phyloP scores from a whole-genome alignment of 2,888 invertebrate genomes.

The Philopedon plagiatum region DNA sequence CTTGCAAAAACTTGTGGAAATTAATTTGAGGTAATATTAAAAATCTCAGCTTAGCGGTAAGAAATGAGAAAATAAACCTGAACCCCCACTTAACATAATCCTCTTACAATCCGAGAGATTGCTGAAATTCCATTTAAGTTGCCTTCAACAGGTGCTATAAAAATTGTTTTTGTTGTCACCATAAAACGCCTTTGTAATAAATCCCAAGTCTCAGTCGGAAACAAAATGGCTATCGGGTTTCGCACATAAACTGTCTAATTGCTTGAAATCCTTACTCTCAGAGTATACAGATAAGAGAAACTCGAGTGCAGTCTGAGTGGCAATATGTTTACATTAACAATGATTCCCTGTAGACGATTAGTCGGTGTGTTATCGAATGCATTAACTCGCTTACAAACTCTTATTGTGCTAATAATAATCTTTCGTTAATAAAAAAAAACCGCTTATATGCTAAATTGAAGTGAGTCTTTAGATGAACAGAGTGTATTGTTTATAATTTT shows the following conservation, averaged over 20 bases:
- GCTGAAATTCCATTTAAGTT: slow-evolving; percentile 1
- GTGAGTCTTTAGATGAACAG: too few species aligned
- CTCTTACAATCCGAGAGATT: slow-evolving; percentile 13
- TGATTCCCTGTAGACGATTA: slow-evolving; percentile 32
- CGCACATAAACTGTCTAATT: slow-evolving; percentile 38
- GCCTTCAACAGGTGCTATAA: slow-evolving; percentile 27
- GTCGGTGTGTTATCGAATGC: slow-evolving; percentile 18
- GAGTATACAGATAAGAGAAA: slow-evolving; percentile 28
- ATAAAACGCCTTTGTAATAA: slow-evolving; percentile 15
- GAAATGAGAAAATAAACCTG: slow-evolving; percentile 2
- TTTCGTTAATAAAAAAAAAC: slow-evolving; percentile 4
- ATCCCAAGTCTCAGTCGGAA: slow-evolving; percentile 15
- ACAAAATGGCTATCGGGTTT: slow-evolving; percentile 33
- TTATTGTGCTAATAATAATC: slow-evolving; percentile 14
- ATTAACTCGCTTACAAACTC: slow-evolving; percentile 19
- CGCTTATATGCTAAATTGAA: slow-evolving; percentile 9
- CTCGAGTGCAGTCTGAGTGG: slow-evolving; percentile 23
- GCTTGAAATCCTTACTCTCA: slow-evolving; percentile 33
- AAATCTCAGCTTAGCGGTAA: not conserved
- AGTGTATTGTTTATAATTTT: too few species aligned
- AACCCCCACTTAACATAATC: slow-evolving; percentile 5
- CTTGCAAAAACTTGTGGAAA: too few species aligned
- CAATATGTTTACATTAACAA: slow-evolving; percentile 34
- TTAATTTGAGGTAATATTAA: too few species aligned
- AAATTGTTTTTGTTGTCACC: slow-evolving; percentile 19